phyloP scores from a whole-genome alignment of 2,888 invertebrate genomes.

The Mesoligia furuncula region DNA sequence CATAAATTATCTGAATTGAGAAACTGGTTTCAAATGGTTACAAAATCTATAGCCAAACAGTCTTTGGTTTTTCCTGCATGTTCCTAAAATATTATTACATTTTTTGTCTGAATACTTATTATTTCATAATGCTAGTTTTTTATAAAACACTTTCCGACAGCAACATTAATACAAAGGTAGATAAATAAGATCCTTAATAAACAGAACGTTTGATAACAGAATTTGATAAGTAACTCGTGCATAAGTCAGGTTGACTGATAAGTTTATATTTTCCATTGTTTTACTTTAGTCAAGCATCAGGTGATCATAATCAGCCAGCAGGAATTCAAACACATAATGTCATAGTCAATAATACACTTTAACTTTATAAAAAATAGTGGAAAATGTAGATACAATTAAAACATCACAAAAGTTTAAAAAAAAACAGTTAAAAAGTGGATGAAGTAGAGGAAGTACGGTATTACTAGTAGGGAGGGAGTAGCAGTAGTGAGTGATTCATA shows the following conservation, averaged over 20 bases:
- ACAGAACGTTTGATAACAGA: conserved; percentile 51
- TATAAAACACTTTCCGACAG: neutral
- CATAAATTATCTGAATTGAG: neutral
- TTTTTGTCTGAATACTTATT: neutral
- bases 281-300: conserved; percentile 26
- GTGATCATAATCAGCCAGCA: conserved; percentile 37
- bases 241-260: conserved; percentile 48
- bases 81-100: neutral
- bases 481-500: no score
- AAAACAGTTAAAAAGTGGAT: no score
- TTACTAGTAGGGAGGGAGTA: no score
- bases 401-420: no score
- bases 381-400: no score
- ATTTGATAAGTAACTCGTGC: conserved; percentile 42
- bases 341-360: neutral
- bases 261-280: conserved; percentile 49
- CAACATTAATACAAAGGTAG: conserved; percentile 3
- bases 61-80: neutral
- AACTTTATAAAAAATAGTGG: neutral
- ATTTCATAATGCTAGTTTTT: neutral
- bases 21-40: neutral
- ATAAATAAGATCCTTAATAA: conserved; percentile 41
- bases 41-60: neutral
- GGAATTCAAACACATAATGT: neutral
- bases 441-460: no score